Percentiles rank a stretch among this genome's conserved stretches.
Conservation (phyloP, 53 echinoderm and acorn worm genomes). For the Zoroaster sp. region DNA sequence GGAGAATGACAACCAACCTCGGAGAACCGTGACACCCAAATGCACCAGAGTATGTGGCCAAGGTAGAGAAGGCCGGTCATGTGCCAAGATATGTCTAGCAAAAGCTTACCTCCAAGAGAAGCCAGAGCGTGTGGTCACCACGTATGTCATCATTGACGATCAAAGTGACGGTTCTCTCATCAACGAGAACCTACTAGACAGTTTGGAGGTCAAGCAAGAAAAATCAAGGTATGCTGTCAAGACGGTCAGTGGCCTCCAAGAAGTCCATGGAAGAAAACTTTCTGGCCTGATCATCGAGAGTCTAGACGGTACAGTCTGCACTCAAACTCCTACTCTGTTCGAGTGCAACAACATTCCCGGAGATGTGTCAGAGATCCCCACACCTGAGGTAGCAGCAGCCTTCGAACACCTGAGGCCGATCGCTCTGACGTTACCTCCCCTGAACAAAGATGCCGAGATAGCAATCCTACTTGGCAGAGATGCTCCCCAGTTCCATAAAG, state of each 20-base stretch:
- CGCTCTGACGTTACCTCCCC: slow-evolving; percentile 50
- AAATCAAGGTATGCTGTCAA: slow-evolving; percentile 23
- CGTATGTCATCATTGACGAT: too few relatives aligned
- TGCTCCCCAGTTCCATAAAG: slow-evolving; percentile 65
- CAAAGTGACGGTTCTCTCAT: too few relatives aligned
- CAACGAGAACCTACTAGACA: too few relatives aligned
- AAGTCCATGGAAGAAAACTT: slow-evolving; percentile 62
- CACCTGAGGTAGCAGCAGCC: slow-evolving; percentile 47
- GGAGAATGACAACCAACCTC: slow-evolving; percentile 3
- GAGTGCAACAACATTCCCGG: slow-evolving; percentile 53
- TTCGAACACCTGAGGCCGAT: slow-evolving; percentile 52
- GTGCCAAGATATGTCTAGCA: slow-evolving; percentile 73
- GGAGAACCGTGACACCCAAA: slow-evolving; percentile 38
- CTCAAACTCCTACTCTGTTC: slow-evolving; percentile 40
- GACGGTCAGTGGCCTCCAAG: slow-evolving; percentile 27
- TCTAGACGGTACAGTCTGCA: slow-evolving; percentile 43
- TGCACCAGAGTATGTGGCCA: slow-evolving; percentile 69
- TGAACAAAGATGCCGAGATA: slow-evolving; percentile 61
- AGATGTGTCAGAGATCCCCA: slow-evolving; percentile 64
- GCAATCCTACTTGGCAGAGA: slow-evolving; percentile 64
- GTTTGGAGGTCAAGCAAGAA: too few relatives aligned
- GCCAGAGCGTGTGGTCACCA: too few relatives aligned
- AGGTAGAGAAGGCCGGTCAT: slow-evolving; percentile 57
- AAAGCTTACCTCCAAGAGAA: slow-evolving; percentile 53
- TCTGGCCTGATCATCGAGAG: slow-evolving; percentile 57